Conservation (phyloP, 2,113 vertebrate species). For the Excalfactoria chinensis region DNA sequence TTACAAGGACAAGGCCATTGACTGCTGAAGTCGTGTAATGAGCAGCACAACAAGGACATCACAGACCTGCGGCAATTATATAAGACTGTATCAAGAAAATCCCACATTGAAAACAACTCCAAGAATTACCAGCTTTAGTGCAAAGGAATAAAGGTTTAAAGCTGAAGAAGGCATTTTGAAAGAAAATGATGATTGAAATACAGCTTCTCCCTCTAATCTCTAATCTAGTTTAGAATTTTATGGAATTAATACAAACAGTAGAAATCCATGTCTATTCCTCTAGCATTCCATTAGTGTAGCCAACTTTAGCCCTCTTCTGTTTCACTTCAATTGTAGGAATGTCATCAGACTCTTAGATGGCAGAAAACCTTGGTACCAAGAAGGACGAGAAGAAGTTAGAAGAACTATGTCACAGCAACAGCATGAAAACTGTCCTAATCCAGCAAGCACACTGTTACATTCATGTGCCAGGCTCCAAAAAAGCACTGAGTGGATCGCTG, state of each 20-base stretch:
- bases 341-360: neutral
- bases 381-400: fast-evolving
- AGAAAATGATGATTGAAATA: neutral
- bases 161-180: neutral
- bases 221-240: neutral
- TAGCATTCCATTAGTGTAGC: fast-evolving
- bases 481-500: fast-evolving
- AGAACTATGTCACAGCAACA: fast-evolving
- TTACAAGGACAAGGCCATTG: neutral
- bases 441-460: neutral
- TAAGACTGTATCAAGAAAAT: neutral
- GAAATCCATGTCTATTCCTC: neutral
- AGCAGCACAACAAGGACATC: neutral
- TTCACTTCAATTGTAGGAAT: neutral
- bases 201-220: neutral
- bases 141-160: neutral
- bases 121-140: neutral
- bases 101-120: neutral
- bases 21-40: neutral
- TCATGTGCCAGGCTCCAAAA: neutral
- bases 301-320: neutral
- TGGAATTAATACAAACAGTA: neutral
- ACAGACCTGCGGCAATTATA: neutral
- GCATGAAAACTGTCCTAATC: neutral
- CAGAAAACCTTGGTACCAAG: neutral